Conservation (phyloP, 2,797 vertebrate species). For the Streptopelia turtur region DNA sequence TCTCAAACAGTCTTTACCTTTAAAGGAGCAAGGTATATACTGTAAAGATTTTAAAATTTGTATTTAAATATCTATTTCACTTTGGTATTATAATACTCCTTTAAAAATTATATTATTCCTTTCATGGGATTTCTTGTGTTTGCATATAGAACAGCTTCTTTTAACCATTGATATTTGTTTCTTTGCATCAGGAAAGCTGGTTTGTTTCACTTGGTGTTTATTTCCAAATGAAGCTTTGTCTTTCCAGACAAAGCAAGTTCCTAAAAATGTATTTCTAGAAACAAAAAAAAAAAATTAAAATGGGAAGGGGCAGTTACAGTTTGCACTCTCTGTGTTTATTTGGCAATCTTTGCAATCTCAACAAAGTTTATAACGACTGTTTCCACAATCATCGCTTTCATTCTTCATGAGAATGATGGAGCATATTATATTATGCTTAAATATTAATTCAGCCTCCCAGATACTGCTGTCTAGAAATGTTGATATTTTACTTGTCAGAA, state of each 20-base stretch:
- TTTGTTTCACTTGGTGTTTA: not conserved
- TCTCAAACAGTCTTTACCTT: constrained; percentile 74
- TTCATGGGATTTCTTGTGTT: not conserved
- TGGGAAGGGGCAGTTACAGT: not conserved
- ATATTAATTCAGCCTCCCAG: not conserved
- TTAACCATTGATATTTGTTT: not conserved
- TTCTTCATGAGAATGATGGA: not conserved
- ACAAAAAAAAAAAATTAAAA: not conserved
- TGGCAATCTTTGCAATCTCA: not conserved
- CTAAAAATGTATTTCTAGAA: not conserved
- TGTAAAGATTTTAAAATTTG: not conserved
- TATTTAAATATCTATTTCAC: not conserved
- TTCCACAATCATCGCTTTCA: not conserved
- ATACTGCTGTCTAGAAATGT: not conserved
- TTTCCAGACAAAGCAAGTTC: not conserved
- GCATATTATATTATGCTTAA: not conserved
- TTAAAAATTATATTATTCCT: not conserved
- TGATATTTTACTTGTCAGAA: not conserved
- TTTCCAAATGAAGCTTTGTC: not conserved
- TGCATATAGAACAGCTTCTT: not conserved
- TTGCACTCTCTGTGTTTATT: not conserved
- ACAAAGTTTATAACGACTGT: not conserved
- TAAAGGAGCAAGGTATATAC: constrained; percentile 84
- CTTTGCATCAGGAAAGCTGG: not conserved
- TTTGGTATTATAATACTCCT: not conserved